phyloP scores from a whole-genome alignment of 1,140 invertebrate genomes.

The Tachypleus tridentatus region DNA sequence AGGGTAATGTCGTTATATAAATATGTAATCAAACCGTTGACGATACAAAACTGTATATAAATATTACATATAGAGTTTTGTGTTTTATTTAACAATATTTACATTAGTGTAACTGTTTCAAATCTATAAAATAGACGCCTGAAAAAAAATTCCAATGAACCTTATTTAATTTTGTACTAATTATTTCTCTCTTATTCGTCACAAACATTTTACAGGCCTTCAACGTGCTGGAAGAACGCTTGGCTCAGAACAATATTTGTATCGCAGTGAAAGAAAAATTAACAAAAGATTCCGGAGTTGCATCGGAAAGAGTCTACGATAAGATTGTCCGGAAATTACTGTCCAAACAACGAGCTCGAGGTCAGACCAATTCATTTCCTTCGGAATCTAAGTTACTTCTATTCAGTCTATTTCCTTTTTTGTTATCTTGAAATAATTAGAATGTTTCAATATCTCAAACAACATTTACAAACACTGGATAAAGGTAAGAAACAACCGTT shows the following conservation, averaged over 20 bases:
- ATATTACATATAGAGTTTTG: too few species aligned
- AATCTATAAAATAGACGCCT: neutral
- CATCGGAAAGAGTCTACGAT: conserved; percentile 73
- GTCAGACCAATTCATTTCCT: conserved; percentile 39
- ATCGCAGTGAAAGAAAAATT: conserved; percentile 87
- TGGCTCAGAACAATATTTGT: conserved; percentile 71
- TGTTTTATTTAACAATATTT: neutral
- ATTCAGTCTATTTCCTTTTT: too few species aligned
- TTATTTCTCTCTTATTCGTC: neutral
- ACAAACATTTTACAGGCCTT: conserved; percentile 56
- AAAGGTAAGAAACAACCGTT: too few species aligned
- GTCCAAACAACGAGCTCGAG: conserved; percentile 71
- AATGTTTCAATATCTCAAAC: too few species aligned
- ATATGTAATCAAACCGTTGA: too few species aligned
- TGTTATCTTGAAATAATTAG: too few species aligned
- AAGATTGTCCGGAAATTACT: conserved; percentile 68
- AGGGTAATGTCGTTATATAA: too few species aligned
- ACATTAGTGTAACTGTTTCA: neutral
- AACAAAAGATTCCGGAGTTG: conserved; percentile 89
- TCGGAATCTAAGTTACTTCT: too few species aligned
- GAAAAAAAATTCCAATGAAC: neutral
- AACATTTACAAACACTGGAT: too few species aligned
- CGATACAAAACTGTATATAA: too few species aligned
- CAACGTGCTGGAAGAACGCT: conserved; percentile 73
- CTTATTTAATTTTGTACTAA: neutral